phyloP scores from a whole-genome alignment of 2,113 vertebrate species.

The Alectura lathami region DNA sequence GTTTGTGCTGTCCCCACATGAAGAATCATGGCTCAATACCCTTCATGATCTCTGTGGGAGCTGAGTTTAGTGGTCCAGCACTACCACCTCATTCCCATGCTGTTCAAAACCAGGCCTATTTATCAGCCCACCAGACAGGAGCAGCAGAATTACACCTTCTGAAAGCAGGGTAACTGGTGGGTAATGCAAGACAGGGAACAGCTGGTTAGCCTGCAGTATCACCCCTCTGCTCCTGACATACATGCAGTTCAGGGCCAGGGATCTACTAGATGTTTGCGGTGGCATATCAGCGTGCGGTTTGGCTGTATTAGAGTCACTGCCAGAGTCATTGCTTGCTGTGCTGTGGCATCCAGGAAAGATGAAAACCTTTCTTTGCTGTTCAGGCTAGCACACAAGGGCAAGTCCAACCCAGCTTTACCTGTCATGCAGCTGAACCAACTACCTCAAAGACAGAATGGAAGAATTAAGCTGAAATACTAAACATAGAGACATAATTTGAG shows the following conservation, averaged over 20 bases:
- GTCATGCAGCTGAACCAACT: not conserved
- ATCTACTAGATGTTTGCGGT: not conserved
- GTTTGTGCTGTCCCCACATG: not conserved
- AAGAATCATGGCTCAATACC: not conserved
- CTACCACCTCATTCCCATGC: not conserved
- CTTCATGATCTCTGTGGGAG: not conserved
- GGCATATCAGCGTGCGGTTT: not conserved
- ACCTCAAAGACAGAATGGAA: not conserved
- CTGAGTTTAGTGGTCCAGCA: not conserved
- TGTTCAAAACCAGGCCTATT: not conserved
- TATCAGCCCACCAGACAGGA: not conserved
- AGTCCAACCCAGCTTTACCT: not conserved
- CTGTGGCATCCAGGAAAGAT: not conserved
- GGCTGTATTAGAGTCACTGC: not conserved
- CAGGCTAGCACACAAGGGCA: not conserved
- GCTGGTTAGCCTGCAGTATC: not conserved
- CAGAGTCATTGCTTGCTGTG: not conserved
- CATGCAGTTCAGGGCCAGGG: rapidly evolving
- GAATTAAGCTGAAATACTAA: not conserved
- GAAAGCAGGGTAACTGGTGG: not conserved
- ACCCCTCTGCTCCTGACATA: not conserved
- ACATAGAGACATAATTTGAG: not conserved
- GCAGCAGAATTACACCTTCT: not conserved
- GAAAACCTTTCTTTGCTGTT: not conserved
- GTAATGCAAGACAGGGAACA: not conserved